These are phyloP conservation scores for Anas platyrhynchos DNA, from an alignment of 2,113 vertebrate genomes.

Conservation along the genomic window DNA sequence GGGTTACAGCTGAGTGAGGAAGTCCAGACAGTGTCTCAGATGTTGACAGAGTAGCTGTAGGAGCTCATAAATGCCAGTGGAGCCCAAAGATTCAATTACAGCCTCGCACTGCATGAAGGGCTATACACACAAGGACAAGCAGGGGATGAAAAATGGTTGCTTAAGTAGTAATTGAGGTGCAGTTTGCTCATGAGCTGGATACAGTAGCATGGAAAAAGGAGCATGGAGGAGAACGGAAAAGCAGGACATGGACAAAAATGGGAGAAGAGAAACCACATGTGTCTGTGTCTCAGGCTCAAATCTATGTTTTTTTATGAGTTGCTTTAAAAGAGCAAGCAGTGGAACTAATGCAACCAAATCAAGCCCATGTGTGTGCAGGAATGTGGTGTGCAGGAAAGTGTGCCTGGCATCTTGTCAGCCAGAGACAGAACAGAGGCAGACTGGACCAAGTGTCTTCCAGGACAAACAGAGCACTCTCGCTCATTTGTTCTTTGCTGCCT, in stretches of 20 bases:
- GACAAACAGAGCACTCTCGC: neutral
- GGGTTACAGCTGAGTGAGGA: conserved; percentile 37
- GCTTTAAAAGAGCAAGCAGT: neutral
- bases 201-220: neutral
- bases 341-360: conserved; percentile 29
- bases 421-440: neutral
- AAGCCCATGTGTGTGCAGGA: neutral
- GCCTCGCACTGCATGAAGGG: neutral
- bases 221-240: neutral
- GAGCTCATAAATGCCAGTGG: conserved; percentile 54
- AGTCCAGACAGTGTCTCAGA: conserved; percentile 47
- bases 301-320: neutral
- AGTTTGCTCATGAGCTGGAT: neutral
- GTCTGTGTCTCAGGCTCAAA: neutral
- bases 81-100: conserved; percentile 63
- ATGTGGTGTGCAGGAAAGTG: neutral
- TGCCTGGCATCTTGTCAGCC: neutral
- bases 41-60: conserved; percentile 50
- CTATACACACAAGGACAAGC: neutral
- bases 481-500: neutral
- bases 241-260: fast-evolving
- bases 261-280: neutral
- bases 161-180: neutral
- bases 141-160: conserved; percentile 24
- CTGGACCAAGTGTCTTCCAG: neutral